Evolutionary conservation across 2,888 invertebrate genomes (phyloP).

Genomic region (Brachyopa scutellaris): DNA sequence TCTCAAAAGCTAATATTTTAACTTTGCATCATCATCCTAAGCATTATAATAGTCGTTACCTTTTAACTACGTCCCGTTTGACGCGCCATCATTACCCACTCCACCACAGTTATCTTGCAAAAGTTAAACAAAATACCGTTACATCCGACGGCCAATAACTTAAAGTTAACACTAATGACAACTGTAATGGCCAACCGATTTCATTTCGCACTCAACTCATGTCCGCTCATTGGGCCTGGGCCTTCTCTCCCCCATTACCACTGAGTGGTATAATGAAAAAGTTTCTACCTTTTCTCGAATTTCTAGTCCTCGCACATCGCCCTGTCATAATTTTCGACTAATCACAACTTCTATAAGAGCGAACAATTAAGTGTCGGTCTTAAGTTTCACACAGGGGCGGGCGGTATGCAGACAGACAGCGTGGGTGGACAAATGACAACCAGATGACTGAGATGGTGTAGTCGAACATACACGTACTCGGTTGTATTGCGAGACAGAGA

Average conservation of each 20-base stretch:
- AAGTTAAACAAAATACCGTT: no score
- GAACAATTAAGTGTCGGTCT: conserved; percentile 57
- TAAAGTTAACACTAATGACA: conserved; percentile 44
- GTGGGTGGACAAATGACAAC: conserved; percentile 58
- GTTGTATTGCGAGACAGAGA: not conserved
- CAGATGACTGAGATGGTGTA: conserved; percentile 28
- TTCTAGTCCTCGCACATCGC: conserved; percentile 41
- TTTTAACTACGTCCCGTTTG: no score
- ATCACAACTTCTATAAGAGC: conserved; percentile 58
- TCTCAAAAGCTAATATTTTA: no score
- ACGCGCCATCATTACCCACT: no score
- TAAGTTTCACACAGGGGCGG: not conserved
- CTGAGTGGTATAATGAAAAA: conserved; percentile 48
- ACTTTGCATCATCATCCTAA: no score
- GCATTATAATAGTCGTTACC: no score
- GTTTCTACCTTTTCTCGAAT: conserved; percentile 40
- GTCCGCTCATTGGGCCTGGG: conserved; percentile 49
- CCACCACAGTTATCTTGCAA: no score
- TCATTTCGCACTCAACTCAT: conserved; percentile 55
- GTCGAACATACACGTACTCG: not conserved
- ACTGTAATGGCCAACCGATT: conserved; percentile 45
- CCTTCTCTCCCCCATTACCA: conserved; percentile 44
- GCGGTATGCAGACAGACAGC: not conserved
- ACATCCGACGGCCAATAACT: conserved; percentile 1
- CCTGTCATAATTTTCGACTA: conserved; percentile 63